Conservation (phyloP, 1,140 invertebrate genomes). For the Ostrea edulis region DNA sequence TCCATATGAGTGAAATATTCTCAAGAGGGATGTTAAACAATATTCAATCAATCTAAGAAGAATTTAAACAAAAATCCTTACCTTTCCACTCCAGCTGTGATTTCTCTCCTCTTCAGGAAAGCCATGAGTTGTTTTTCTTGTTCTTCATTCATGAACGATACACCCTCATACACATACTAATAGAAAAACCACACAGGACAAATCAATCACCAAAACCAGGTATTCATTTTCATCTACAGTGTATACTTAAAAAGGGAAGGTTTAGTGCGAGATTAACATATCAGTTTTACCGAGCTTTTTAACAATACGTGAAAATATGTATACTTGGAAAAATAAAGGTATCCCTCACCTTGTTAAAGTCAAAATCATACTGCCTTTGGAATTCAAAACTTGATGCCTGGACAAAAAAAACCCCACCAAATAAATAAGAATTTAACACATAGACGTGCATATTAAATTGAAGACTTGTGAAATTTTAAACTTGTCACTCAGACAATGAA, state of each 20-base stretch:
- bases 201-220: no score
- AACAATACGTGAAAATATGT: background rate
- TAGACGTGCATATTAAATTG: background rate
- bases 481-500: no score
- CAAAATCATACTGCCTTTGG: constrained; percentile 84
- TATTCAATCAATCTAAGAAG: no score
- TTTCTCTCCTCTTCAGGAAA: constrained; percentile 71
- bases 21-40: no score
- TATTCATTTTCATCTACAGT: no score
- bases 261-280: no score
- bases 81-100: constrained; percentile 70
- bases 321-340: background rate
- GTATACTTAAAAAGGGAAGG: no score
- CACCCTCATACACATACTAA: constrained; percentile 85
- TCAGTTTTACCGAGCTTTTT: no score
- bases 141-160: constrained; percentile 84
- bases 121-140: constrained; percentile 78
- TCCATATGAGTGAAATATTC: no score
- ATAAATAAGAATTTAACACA: background rate
- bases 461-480: no score
- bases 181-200: constrained; percentile 3
- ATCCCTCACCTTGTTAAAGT: constrained; percentile 87
- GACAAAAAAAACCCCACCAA: constrained; percentile 33
- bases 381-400: constrained; percentile 84
- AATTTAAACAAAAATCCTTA: constrained; percentile 22